Percentiles rank a stretch among this genome's conserved stretches.
Evolutionary conservation across 2,797 vertebrate species (phyloP).

Genomic region (Pipistrellus nathusii): DNA sequence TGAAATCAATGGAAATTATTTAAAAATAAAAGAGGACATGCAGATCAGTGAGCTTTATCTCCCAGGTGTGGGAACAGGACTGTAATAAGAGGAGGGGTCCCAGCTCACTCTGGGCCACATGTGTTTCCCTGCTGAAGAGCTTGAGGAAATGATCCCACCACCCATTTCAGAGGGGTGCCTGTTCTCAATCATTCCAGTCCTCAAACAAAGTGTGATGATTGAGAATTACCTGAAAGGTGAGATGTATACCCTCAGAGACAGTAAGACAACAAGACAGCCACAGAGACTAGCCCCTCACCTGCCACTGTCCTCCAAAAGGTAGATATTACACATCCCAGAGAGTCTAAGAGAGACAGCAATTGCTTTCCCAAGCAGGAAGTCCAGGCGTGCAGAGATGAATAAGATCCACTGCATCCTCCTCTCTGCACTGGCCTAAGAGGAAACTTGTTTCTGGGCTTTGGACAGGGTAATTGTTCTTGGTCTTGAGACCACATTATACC

Average conservation of each 20-base stretch:
- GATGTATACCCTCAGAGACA: background rate
- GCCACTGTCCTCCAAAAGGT: background rate
- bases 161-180: background rate
- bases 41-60: background rate
- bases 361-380: background rate
- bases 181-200: background rate
- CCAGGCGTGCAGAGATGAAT: background rate
- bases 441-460: background rate
- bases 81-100: background rate
- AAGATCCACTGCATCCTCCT: background rate
- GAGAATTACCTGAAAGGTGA: background rate
- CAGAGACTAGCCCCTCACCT: background rate
- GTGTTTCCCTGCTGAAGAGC: background rate
- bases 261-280: background rate
- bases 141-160: background rate
- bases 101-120: background rate
- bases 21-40: background rate
- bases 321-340: background rate
- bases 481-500: background rate
- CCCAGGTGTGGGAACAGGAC: too few species aligned
- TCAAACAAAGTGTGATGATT: background rate
- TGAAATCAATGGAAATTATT: too few species aligned
- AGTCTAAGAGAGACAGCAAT: background rate
- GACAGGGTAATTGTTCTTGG: constrained; percentile 20
- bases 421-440: background rate